Evolutionary conservation across 2,113 vertebrate genomes (phyloP), one percentile per base, ranked within the genome.

Genomic region (Andinoacara biseriatus): DNA sequence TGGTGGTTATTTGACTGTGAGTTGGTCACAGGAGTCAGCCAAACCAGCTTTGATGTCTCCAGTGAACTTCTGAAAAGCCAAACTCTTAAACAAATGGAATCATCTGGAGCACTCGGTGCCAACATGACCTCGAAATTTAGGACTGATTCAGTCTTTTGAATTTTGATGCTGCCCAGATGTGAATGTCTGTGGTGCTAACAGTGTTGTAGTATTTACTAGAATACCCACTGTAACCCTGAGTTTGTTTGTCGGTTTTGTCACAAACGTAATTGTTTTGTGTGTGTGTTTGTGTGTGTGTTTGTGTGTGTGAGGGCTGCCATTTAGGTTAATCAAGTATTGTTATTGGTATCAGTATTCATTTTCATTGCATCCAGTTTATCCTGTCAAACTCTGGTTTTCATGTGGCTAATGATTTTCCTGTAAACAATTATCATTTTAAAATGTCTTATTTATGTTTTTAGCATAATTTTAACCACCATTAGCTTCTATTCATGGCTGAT

Each of bases 151-250:
- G 80, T 81, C 69, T 86, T 72, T 92, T 86, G 80, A 75, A 82
- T 87, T 89, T 78, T 87, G 67, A 90, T 91, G 78, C 72, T 89
- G 40, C 82, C 81, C 92, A 94, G 91, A 94, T 96, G 94, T 86
- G 84, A 87, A 84, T 92, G 57, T 80, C 89, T 89, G 87, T 58
- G 78, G 75, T 85, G 76, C 82, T 83, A 77, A 77, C 72, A 62
- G 62, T 81, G 69, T 76, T 56, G 78, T 76, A 26, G 78, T 33
- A 40, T 33, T 90, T 65, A 58, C 59, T 76, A 63, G 61, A 82
- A 91, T 85, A 77, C 65, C 18, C 43, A 56, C 67, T 58, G 81
- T 90, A 76, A 87, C 75, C 76, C 76, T 76, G 33, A 86, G 22
- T 38, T 5, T 90, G 76, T 90, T 90, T 85, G 54, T 86, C 76